Evolutionary conservation across 2,113 vertebrate species (phyloP).

Genomic region (Nerophis lumbriciformis): DNA sequence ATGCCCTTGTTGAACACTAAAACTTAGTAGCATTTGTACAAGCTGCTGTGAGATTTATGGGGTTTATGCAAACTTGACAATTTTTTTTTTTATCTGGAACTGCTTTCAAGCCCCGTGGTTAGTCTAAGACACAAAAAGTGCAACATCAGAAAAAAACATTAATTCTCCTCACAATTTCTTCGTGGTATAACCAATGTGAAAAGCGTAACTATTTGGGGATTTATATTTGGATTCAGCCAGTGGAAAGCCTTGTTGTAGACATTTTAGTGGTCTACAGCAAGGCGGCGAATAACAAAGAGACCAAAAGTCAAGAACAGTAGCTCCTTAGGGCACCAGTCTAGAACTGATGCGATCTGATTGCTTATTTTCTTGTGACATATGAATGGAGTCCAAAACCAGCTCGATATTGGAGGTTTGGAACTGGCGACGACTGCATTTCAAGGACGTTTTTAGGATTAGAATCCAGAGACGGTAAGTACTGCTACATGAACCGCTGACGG

Average conservation of each 20-base stretch:
- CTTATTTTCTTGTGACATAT: slow-evolving; percentile 37
- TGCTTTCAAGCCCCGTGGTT: background rate
- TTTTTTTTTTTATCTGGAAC: background rate
- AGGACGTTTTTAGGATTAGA: slow-evolving; percentile 22
- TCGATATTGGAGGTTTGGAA: slow-evolving; percentile 35
- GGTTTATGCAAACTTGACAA: too few species aligned
- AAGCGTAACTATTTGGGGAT: background rate
- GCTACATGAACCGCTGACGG: background rate
- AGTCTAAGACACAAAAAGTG: background rate
- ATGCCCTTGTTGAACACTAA: background rate
- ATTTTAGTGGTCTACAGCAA: background rate
- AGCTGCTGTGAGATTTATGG: background rate
- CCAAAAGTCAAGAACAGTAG: background rate
- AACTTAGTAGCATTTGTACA: background rate
- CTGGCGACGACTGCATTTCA: slow-evolving; percentile 10
- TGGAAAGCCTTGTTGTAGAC: background rate
- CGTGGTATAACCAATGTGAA: background rate
- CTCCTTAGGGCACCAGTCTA: slow-evolving; percentile 18
- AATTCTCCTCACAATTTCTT: background rate
- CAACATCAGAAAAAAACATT: background rate
- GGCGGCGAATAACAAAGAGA: too few species aligned
- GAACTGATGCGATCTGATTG: slow-evolving; percentile 40
- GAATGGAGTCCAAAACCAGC: slow-evolving; percentile 21
- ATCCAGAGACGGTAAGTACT: background rate
- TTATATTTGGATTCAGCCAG: background rate